phyloP scores from a whole-genome alignment of 2,797 vertebrate species.

The Taeniopygia guttata region DNA sequence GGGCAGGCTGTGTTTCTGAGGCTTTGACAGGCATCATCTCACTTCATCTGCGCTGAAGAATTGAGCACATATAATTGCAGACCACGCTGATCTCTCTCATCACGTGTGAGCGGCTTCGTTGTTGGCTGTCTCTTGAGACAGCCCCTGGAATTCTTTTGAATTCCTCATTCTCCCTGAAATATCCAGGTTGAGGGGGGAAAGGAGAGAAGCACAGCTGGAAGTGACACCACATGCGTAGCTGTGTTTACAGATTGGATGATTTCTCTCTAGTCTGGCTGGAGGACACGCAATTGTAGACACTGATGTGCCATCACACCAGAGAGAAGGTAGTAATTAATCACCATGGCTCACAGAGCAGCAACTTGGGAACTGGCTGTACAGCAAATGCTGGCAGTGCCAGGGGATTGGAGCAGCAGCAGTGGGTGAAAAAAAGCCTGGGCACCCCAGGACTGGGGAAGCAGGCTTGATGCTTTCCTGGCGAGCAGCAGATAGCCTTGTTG shows the following conservation, averaged over 20 bases:
- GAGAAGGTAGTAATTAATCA: slow-evolving; percentile 37
- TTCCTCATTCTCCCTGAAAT: background rate
- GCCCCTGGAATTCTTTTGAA: slow-evolving; percentile 7
- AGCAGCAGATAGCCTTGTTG: background rate
- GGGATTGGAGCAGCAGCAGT: background rate
- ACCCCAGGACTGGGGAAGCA: background rate
- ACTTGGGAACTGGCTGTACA: slow-evolving; percentile 18
- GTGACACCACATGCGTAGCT: background rate
- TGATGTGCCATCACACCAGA: slow-evolving; percentile 18
- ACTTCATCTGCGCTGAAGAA: background rate
- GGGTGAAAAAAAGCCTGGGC: background rate
- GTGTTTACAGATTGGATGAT: slow-evolving; percentile 8
- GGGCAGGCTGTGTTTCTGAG: background rate
- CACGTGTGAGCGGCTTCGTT: background rate
- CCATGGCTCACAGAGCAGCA: background rate
- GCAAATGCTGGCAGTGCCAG: background rate
- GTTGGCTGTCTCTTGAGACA: background rate
- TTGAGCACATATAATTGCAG: background rate
- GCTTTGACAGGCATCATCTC: background rate
- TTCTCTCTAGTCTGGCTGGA: background rate
- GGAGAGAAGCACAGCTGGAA: background rate
- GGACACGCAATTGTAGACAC: background rate
- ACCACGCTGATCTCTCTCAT: background rate
- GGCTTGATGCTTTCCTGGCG: background rate
- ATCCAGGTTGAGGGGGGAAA: background rate